Evolutionary conservation across 2,888 invertebrate species (phyloP).

Genomic region (Drosophila borealis): DNA sequence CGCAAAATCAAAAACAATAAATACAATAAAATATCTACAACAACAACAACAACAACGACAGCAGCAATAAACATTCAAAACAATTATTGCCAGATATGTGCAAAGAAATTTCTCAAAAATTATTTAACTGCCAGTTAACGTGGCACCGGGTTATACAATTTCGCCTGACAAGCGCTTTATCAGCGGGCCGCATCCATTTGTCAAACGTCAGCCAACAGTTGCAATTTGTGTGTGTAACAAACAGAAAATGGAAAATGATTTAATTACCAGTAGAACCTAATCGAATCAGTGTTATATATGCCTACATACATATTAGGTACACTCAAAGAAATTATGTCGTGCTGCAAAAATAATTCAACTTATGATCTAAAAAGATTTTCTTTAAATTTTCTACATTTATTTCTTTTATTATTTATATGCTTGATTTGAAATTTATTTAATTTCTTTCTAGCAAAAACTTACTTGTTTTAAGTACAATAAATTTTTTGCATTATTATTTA

Average conservation of each 20-base stretch:
- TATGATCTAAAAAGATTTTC: too few species aligned
- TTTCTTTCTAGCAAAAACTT: too few species aligned
- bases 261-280: constrained; percentile 73
- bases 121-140: constrained; percentile 17
- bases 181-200: constrained; percentile 35
- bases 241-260: constrained; percentile 59
- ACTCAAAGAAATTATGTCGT: background rate
- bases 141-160: constrained; percentile 55
- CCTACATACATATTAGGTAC: constrained; percentile 4
- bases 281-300: constrained; percentile 66
- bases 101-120: constrained; percentile 9
- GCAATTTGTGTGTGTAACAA: constrained; percentile 64
- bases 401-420: too few species aligned
- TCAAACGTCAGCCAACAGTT: constrained; percentile 64
- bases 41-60: background rate
- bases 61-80: background rate
- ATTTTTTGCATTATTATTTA: too few species aligned
- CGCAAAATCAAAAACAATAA: constrained; percentile 29
- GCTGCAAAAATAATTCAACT: too few species aligned
- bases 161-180: constrained; percentile 25
- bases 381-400: too few species aligned
- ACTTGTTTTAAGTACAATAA: too few species aligned
- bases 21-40: background rate
- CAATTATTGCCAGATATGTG: background rate
- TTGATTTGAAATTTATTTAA: too few species aligned